Conservation (phyloP, 2,797 vertebrate species). For the Cynodonichthys magdalenae region DNA sequence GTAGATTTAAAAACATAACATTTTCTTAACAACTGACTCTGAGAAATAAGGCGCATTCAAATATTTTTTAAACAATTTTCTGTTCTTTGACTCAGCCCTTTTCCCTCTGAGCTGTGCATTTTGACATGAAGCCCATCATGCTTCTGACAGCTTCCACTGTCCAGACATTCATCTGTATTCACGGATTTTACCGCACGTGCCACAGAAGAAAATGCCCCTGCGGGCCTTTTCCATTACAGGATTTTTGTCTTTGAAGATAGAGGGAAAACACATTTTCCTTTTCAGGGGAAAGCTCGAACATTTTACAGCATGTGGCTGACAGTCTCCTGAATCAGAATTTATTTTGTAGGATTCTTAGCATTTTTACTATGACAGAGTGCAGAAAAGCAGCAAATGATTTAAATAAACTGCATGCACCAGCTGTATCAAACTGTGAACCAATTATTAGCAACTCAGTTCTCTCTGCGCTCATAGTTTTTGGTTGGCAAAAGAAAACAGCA, state of each 20-base stretch:
- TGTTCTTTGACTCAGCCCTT: conserved; percentile 45
- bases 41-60: conserved; percentile 49
- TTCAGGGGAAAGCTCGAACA: conserved; percentile 41
- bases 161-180: conserved; percentile 75
- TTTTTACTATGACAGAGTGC: conserved; percentile 16
- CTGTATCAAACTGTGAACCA: conserved; percentile 29
- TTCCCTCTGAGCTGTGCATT: conserved; percentile 63
- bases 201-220: conserved; percentile 51
- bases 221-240: conserved; percentile 61
- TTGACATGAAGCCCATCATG: conserved; percentile 54
- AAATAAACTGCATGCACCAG: conserved; percentile 12
- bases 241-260: conserved; percentile 61
- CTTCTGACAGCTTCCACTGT: conserved; percentile 57
- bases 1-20: background rate
- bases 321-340: conserved; percentile 12
- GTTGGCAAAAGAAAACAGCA: conserved; percentile 28
- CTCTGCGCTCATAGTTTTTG: conserved; percentile 37
- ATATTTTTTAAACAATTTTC: conserved; percentile 65
- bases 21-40: conserved; percentile 48
- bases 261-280: conserved; percentile 28
- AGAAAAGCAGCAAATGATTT: conserved; percentile 16
- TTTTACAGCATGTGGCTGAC: conserved; percentile 42
- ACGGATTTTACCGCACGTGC: conserved; percentile 60
- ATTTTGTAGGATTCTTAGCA: conserved; percentile 12
- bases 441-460: conserved; percentile 49